These are phyloP conservation scores for Tylochromis polylepis DNA, from an alignment of 2,113 vertebrate genomes.

Conservation along the genomic window DNA sequence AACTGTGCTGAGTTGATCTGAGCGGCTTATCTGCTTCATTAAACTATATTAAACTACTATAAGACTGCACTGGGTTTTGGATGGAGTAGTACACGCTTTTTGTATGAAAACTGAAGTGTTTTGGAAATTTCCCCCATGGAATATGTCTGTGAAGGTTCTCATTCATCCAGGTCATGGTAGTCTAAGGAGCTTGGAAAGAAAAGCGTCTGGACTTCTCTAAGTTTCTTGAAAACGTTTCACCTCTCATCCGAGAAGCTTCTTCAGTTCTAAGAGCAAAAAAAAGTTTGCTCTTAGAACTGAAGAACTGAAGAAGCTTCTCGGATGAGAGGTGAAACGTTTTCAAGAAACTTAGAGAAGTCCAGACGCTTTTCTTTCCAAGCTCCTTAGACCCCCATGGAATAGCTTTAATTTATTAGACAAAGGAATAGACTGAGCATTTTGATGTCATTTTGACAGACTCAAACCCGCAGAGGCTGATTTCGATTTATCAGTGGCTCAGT, in stretches of 20 bases:
- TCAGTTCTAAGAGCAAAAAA: too few relatives aligned
- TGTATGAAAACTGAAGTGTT: background rate
- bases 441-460: background rate
- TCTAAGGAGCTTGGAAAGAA: too few relatives aligned
- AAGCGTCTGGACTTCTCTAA: too few relatives aligned
- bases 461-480: background rate
- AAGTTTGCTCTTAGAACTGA: too few relatives aligned
- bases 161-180: too few relatives aligned
- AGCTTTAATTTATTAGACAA: background rate
- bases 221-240: too few relatives aligned
- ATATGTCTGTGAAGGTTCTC: too few relatives aligned
- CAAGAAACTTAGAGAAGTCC: too few relatives aligned
- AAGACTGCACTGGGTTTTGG: background rate
- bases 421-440: background rate
- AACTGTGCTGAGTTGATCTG: background rate
- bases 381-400: rapidly evolving
- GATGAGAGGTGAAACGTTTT: too few relatives aligned
- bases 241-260: too few relatives aligned
- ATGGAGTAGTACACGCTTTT: background rate
- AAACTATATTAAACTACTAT: background rate
- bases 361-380: too few relatives aligned
- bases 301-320: too few relatives aligned
- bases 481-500: background rate
- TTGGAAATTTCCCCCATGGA: background rate
- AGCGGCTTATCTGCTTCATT: background rate